phyloP scores from a whole-genome alignment of 2,888 invertebrate species.

The Druceiella hillmani region DNA sequence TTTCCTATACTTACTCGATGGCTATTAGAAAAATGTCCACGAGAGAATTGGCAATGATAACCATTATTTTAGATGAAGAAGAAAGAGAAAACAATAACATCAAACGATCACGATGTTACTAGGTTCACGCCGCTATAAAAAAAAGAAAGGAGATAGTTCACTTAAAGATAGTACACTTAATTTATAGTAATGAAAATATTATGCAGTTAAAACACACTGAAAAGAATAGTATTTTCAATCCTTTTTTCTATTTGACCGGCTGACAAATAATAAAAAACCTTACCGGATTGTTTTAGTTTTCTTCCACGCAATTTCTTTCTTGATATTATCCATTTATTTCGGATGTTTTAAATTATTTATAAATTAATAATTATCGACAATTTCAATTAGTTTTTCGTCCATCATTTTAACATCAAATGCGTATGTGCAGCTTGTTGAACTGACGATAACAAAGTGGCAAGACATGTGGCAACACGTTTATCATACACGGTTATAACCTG shows the following conservation, averaged over 20 bases:
- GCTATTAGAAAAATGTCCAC: constrained; percentile 6
- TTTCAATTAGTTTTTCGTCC: constrained; percentile 20
- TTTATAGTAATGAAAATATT: too few species aligned
- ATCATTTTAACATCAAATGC: constrained; percentile 12
- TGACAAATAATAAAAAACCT: constrained; percentile 10
- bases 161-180: too few species aligned
- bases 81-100: constrained; percentile 8
- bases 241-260: too few species aligned
- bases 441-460: constrained; percentile 8
- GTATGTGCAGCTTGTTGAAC: constrained; percentile 12
- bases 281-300: too few species aligned
- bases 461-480: constrained; percentile 6
- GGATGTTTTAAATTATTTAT: constrained; percentile 25
- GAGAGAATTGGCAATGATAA: constrained; percentile 6
- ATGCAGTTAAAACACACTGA: too few species aligned
- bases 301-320: constrained; percentile 23
- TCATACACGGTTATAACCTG: constrained; percentile 12
- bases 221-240: too few species aligned
- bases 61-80: constrained; percentile 10
- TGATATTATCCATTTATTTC: constrained; percentile 25
- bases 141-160: constrained; percentile 14
- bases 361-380: too few species aligned
- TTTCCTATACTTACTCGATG: constrained; percentile 3
- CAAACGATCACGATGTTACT: constrained; percentile 10
- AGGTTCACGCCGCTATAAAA: constrained; percentile 8